phyloP scores from a whole-genome alignment of 2,113 vertebrate genomes.

The Camelus dromedarius region DNA sequence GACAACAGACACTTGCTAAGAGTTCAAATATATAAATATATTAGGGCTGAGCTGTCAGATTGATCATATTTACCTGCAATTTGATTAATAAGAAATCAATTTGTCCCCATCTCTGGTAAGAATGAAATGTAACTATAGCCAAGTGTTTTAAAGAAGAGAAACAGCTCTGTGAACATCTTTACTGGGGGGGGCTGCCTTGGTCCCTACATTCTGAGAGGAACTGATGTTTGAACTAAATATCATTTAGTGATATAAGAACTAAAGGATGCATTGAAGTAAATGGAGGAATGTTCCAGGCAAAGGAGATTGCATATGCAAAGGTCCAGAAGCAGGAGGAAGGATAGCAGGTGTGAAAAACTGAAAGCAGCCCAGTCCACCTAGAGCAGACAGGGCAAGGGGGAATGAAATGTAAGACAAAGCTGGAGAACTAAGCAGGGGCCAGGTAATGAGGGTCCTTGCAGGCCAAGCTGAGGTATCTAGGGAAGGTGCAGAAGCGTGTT shows the following conservation, averaged over 20 bases:
- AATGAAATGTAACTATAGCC: neutral
- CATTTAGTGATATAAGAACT: neutral
- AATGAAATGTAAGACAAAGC: neutral
- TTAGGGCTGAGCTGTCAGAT: neutral
- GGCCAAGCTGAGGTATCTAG: no score
- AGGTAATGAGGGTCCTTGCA: neutral
- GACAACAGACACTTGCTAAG: neutral
- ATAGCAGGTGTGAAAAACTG: neutral
- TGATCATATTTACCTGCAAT: neutral
- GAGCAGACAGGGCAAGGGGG: neutral
- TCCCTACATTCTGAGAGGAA: neutral
- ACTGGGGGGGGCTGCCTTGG: neutral
- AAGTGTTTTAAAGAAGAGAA: neutral
- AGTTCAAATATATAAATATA: neutral
- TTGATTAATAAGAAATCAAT: neutral
- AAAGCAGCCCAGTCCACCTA: neutral
- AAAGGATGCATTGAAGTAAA: neutral
- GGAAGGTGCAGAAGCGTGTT: neutral
- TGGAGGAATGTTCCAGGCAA: neutral
- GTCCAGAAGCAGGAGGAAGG: neutral
- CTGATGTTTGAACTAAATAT: neutral
- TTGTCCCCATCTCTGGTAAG: neutral
- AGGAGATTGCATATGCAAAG: neutral
- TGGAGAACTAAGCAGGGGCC: no score
- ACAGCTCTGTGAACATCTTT: neutral